A percentile compares a stretch with the other conserved stretches of the same genome.
Conservation (phyloP, 2,113 vertebrate genomes). For the Puffinus mauretanicus region DNA sequence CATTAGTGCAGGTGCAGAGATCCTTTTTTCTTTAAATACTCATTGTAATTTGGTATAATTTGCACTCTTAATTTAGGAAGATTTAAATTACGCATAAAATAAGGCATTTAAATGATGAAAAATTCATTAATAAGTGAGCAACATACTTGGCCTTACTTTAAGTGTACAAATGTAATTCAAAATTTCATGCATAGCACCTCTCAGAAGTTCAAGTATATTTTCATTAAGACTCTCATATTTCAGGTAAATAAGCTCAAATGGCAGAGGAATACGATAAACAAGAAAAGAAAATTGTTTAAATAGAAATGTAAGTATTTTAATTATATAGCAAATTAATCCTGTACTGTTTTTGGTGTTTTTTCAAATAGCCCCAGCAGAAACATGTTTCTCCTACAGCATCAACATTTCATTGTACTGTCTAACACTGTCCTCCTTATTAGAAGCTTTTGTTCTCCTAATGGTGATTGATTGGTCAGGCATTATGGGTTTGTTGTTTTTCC, state of each 20-base stretch:
- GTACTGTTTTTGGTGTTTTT: not conserved
- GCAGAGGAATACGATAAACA: not conserved
- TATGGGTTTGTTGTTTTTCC: constrained; percentile 64
- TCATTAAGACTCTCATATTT: not conserved
- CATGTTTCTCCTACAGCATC: constrained; percentile 60
- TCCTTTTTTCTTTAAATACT: constrained; percentile 46
- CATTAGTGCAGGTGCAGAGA: constrained; percentile 50
- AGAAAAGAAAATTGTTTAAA: not conserved
- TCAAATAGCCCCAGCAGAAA: constrained; percentile 32
- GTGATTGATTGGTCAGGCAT: constrained; percentile 61
- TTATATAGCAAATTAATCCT: not conserved
- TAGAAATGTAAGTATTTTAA: not conserved
- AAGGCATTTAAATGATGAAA: not conserved
- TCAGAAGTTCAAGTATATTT: constrained; percentile 36
- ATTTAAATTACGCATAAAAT: constrained; percentile 33
- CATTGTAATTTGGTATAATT: constrained; percentile 42
- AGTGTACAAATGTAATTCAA: not conserved
- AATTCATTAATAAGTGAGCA: constrained; percentile 21
- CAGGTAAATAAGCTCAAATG: not conserved
- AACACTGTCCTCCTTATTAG: constrained; percentile 66
- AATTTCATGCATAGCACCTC: not conserved
- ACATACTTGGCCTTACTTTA: not conserved
- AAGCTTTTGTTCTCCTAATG: constrained; percentile 70
- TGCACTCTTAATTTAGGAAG: constrained; percentile 27
- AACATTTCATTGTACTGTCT: constrained; percentile 71